These are phyloP conservation scores for Sitta carolinensis DNA, from an alignment of 2,797 vertebrate genomes.

Conservation along the genomic window DNA sequence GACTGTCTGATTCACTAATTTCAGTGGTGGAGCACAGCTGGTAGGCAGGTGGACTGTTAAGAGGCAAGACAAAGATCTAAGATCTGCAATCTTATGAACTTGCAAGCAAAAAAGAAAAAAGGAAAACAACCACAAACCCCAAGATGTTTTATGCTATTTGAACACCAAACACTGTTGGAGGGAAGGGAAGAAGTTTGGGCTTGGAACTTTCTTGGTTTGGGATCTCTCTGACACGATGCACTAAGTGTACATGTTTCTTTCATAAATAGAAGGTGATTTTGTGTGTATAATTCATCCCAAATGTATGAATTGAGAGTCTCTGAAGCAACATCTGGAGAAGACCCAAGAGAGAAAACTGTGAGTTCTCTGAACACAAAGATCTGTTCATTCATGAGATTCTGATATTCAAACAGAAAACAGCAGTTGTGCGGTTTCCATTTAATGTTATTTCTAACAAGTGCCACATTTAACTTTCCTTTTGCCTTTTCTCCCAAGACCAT, in stretches of 20 bases:
- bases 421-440: not conserved
- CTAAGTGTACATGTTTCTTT: not conserved
- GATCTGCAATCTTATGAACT: not conserved
- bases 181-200: not conserved
- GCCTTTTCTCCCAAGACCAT: not conserved
- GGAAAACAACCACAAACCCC: not conserved
- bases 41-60: slow-evolving; percentile 41
- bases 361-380: slow-evolving; percentile 14
- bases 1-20: slow-evolving; percentile 28
- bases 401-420: not conserved
- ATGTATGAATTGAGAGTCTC: not conserved
- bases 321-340: slow-evolving; percentile 40
- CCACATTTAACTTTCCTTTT: not conserved
- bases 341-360: slow-evolving; percentile 5
- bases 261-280: not conserved
- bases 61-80: slow-evolving; percentile 28
- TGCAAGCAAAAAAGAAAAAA: not conserved
- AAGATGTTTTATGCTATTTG: not conserved
- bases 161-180: not conserved
- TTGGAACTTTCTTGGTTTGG: not conserved
- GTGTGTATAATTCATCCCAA: not conserved
- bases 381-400: not conserved
- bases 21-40: slow-evolving; percentile 12
- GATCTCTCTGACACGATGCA: not conserved
- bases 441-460: not conserved